These are phyloP conservation scores for Alouatta caraya DNA, from an alignment of 2,797 vertebrate species.

Conservation along the genomic window DNA sequence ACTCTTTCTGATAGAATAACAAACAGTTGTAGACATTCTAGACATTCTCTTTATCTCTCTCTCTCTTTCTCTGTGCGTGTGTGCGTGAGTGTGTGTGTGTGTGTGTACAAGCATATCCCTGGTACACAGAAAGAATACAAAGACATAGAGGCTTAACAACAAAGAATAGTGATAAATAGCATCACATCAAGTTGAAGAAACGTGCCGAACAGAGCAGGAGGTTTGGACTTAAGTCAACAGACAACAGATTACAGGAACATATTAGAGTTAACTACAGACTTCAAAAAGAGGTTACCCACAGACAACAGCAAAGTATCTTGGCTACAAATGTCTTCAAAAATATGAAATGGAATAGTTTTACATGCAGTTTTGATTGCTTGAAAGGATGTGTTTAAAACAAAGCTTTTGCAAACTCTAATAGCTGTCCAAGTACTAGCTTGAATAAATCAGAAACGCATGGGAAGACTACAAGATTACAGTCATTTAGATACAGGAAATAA, in stretches of 20 bases:
- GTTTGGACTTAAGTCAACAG: neutral
- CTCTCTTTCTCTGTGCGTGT: neutral
- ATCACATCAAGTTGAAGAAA: neutral
- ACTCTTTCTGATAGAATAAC: neutral
- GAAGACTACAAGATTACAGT: neutral
- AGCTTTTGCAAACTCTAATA: neutral
- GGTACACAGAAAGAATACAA: neutral
- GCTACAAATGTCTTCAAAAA: neutral
- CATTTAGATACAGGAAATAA: neutral
- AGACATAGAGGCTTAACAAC: neutral
- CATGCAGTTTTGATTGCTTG: neutral
- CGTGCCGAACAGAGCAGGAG: neutral
- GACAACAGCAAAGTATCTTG: neutral
- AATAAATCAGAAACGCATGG: neutral
- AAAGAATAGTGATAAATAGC: constrained; percentile 1
- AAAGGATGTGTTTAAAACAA: neutral
- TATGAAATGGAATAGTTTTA: neutral
- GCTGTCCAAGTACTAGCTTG: neutral
- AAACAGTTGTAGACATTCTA: neutral
- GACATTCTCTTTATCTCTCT: too few relatives aligned
- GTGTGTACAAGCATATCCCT: neutral
- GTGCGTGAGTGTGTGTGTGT: accelerated
- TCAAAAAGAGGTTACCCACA: neutral
- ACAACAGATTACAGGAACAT: neutral
- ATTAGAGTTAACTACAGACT: neutral